Evolutionary conservation across 92 coral and sea anemone species (phyloP), one percentile per base, ranked within the genome.

Genomic region (Zoanthus sociatus): DNA sequence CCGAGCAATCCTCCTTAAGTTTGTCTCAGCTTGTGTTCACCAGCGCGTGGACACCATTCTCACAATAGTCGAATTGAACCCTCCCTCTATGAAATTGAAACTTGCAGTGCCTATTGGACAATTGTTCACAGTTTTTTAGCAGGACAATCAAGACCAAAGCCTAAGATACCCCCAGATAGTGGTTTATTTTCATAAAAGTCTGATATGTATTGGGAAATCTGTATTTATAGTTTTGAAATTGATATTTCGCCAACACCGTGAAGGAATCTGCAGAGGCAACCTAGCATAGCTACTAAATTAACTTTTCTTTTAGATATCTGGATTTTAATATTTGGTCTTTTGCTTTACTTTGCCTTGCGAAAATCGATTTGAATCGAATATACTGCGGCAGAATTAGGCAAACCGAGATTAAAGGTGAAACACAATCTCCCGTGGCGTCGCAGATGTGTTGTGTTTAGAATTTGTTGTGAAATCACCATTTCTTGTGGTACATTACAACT

Each of bases 91-190:
- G 53, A 77, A 54, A 54, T 51, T 77, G 82, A 53, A 54, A 51
- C 26, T 55, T 13, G 82, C 47, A 77, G 82, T 67, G 42, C 68
- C 66, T 77, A 77, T 77, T 77, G 68, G 82, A 77, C 82, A 77
- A 54, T 54, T 51, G 26, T 30, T 77, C 11, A 51, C 67, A 53
- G 44, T 77, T 77, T 77, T 12, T 54, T 54, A 30, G 21, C 68
- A 77, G 53, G 20, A 77, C 82, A 77, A 77, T 54, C 2, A n/a
- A 77, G 82, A 31, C 26, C 17, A 50, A 77, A 77, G 67, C 18
- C 67, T 26, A 54, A 54, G 82, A 66, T 77, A 53, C 48, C 68
- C 82, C 82, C 48, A 18, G 68, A 54, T 5, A 51, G 82, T 77
- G 20, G 47, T 54, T 47, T 77, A 66, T 10, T 51, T 77, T 77